A percentile compares a stretch with the other conserved stretches of the same genome.
Evolutionary conservation across 2,888 invertebrate species (phyloP).

Genomic region (Micoletzkya japonica): DNA sequence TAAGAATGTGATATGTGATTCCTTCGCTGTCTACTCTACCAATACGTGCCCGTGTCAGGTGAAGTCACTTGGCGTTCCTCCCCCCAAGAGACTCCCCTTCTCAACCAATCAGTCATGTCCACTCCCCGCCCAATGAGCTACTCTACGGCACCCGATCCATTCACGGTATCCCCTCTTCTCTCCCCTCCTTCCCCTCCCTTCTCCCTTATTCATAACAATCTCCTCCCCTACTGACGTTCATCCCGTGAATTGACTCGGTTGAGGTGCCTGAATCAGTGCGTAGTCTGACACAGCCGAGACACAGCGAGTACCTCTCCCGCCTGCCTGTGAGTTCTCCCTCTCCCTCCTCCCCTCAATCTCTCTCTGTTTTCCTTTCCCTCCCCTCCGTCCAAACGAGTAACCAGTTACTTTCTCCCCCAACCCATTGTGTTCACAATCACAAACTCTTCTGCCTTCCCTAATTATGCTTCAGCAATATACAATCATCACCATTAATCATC

Average conservation of each 20-base stretch:
- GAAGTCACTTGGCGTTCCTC: neutral
- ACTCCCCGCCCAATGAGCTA: slow-evolving; percentile 7
- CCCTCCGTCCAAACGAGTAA: no score
- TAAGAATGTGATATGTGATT: no score
- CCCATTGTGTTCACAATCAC: no score
- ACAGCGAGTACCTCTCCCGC: slow-evolving; percentile 3
- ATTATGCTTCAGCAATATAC: no score
- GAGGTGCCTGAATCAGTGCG: no score
- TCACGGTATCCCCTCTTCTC: slow-evolving; percentile 6
- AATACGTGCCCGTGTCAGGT: neutral
- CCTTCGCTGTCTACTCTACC: no score
- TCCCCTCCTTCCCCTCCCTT: neutral
- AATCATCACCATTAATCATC: no score
- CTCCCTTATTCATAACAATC: no score
- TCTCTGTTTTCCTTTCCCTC: slow-evolving; percentile 1
- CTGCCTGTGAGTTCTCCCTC: neutral
- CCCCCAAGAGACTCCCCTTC: slow-evolving; percentile 13
- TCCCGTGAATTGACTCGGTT: no score
- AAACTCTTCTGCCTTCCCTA: no score
- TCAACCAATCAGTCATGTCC: slow-evolving; percentile 10
- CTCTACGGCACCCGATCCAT: neutral
- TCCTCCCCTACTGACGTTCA: no score
- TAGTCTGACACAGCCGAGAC: slow-evolving; percentile 8
- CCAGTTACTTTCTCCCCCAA: no score
- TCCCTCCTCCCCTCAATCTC: neutral